These are phyloP conservation scores for Siniperca undulata DNA, from an alignment of 2,797 vertebrate genomes.

Conservation along the genomic window DNA sequence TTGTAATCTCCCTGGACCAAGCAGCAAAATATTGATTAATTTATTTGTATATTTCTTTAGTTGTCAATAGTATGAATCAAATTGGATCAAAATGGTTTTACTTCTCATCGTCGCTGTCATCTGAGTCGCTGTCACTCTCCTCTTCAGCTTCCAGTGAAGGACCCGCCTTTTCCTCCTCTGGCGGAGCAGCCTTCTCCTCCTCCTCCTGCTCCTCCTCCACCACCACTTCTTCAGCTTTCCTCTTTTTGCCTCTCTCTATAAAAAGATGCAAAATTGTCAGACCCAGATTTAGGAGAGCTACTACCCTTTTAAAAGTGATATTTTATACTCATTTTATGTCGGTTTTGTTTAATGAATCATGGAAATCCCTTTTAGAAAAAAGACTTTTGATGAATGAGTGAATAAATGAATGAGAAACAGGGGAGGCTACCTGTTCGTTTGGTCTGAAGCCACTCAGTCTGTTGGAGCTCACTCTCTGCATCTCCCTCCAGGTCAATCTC, in stretches of 20 bases:
- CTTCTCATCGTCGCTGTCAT: constrained; percentile 89
- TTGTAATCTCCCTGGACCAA: constrained; percentile 81
- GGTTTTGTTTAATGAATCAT: not conserved
- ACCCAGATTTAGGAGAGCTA: not conserved
- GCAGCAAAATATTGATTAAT: not conserved
- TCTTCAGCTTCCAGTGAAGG: constrained; percentile 70
- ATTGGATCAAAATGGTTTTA: constrained; percentile 59
- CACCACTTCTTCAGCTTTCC: constrained; percentile 71
- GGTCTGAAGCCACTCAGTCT: constrained; percentile 86
- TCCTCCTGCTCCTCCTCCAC: constrained; percentile 36
- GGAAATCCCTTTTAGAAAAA: not conserved
- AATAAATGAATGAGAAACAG: not conserved
- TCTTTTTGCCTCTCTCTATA: constrained; percentile 79
- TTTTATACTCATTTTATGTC: not conserved
- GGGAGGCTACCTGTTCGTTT: constrained; percentile 44
- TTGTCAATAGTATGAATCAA: not conserved
- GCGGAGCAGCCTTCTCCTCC: constrained; percentile 19
- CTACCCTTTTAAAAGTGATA: not conserved
- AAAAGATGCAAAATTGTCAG: not conserved
- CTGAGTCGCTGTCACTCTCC: constrained; percentile 79
- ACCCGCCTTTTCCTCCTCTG: constrained; percentile 61
- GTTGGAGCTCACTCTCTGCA: constrained; percentile 88
- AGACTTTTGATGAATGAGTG: not conserved
- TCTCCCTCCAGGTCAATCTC: constrained; percentile 91
- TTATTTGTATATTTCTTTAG: not conserved